Evolutionary conservation across 2,888 invertebrate genomes (phyloP).

Genomic region (Gnatocerus cornutus): DNA sequence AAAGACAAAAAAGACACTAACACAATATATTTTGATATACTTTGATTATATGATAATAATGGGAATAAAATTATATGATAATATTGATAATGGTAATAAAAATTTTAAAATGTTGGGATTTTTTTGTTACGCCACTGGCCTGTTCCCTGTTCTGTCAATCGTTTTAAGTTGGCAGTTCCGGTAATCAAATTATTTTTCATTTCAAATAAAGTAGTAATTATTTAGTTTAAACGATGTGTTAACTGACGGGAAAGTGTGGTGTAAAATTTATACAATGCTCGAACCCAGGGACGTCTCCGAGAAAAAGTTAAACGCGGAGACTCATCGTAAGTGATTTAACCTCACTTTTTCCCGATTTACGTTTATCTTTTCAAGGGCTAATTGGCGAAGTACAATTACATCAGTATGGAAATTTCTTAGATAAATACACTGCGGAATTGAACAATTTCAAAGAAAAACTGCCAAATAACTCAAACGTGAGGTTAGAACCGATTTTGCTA

Average conservation of each 20-base stretch:
- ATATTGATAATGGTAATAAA: too few relatives aligned
- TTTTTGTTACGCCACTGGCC: constrained; percentile 24
- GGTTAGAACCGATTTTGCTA: constrained; percentile 55
- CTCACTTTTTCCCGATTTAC: constrained; percentile 31
- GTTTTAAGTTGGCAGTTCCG: constrained; percentile 23
- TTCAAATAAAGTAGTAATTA: constrained; percentile 4
- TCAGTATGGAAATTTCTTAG: constrained; percentile 73
- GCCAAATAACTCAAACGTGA: constrained; percentile 57
- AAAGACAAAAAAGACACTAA: too few relatives aligned
- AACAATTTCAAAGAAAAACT: constrained; percentile 65
- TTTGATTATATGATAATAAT: too few relatives aligned
- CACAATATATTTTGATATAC: too few relatives aligned
- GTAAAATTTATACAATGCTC: constrained; percentile 61
- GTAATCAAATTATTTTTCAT: constrained; percentile 12
- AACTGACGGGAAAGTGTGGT: not conserved
- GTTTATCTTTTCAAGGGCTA: constrained; percentile 65
- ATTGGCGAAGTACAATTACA: constrained; percentile 74
- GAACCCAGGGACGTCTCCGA: constrained; percentile 65
- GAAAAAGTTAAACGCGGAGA: constrained; percentile 69
- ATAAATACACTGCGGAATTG: constrained; percentile 68
- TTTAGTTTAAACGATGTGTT: constrained; percentile 15
- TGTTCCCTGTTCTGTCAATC: not conserved
- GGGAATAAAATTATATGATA: too few relatives aligned
- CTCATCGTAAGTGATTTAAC: constrained; percentile 65
- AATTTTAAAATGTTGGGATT: too few relatives aligned